Conservation (phyloP, 2,888 invertebrate genomes). For the Keiferia lycopersicella region DNA sequence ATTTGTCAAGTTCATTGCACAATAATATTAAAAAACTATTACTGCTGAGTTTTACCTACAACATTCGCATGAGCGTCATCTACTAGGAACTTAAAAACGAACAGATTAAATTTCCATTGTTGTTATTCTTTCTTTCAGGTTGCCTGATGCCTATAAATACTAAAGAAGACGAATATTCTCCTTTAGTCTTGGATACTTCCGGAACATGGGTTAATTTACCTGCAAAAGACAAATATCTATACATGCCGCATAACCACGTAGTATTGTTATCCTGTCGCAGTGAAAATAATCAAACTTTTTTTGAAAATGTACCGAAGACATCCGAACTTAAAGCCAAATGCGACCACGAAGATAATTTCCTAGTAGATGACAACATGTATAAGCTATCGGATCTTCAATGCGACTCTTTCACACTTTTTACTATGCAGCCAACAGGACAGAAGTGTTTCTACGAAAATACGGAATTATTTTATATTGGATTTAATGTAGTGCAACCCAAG, state of each 20-base stretch:
- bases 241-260: not conserved
- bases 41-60: no score
- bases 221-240: not conserved
- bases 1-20: no score
- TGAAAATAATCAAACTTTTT: not conserved
- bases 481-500: conserved; percentile 7
- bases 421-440: conserved; percentile 21
- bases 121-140: conserved; percentile 4
- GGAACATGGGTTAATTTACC: not conserved
- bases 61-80: no score
- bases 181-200: not conserved
- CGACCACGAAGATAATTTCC: conserved; percentile 28
- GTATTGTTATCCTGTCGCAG: conserved; percentile 11
- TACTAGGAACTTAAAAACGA: no score
- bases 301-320: not conserved
- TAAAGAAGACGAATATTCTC: no score
- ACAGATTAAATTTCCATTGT: no score
- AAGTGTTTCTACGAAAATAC: conserved; percentile 28
- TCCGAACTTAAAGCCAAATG: conserved; percentile 27
- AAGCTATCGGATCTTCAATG: conserved; percentile 30
- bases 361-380: conserved; percentile 24
- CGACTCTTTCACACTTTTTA: conserved; percentile 16
- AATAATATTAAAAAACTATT: no score
- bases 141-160: conserved; percentile 6
- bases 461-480: conserved; percentile 29